Evolutionary conservation across 2,113 vertebrate species (phyloP).

Genomic region (Vulpes ferrilata): DNA sequence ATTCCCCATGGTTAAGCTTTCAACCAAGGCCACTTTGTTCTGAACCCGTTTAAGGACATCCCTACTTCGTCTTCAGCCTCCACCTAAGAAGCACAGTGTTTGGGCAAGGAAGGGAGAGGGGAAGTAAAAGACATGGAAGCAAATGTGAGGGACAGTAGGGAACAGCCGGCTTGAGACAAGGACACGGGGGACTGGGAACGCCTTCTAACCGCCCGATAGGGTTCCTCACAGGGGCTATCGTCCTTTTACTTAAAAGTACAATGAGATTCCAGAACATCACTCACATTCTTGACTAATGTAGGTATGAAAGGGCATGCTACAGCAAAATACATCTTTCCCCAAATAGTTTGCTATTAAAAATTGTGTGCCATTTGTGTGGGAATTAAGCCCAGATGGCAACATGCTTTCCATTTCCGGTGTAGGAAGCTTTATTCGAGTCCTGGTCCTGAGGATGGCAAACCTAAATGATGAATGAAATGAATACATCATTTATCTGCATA

Average conservation of each 20-base stretch:
- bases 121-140: background rate
- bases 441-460: background rate
- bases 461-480: conserved; percentile 2
- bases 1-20: background rate
- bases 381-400: background rate
- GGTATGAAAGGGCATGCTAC: background rate
- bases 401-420: background rate
- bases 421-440: background rate
- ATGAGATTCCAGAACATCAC: background rate
- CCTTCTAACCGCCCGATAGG: background rate
- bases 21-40: background rate
- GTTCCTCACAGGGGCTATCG: background rate
- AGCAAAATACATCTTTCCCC: background rate
- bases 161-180: background rate
- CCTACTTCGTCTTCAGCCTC: background rate
- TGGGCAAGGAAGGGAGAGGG: background rate
- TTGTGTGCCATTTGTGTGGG: background rate
- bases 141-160: background rate
- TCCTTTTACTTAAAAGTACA: conserved; percentile 11
- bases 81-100: background rate
- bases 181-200: background rate
- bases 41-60: background rate
- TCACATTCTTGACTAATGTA: background rate
- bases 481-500: background rate
- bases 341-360: conserved; percentile 30